Percentiles rank a stretch among this genome's conserved stretches.
Conservation (phyloP, 2,888 invertebrate genomes). For the Isotomurus palustris region DNA sequence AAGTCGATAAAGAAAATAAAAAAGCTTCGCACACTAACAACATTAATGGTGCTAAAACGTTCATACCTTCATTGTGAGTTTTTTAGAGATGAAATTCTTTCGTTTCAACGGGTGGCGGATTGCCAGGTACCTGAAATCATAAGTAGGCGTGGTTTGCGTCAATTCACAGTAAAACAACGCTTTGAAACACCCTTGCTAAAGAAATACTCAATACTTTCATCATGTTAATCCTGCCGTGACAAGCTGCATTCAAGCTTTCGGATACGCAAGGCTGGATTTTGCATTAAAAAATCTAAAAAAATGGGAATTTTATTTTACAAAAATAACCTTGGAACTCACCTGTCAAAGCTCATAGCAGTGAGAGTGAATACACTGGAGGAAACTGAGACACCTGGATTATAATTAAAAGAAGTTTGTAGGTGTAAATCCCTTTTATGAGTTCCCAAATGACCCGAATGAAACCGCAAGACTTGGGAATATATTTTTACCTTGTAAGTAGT, state of each 20-base stretch:
- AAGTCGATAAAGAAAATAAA: too few relatives aligned
- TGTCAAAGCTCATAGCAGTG: constrained; percentile 17
- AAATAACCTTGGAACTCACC: constrained; percentile 1
- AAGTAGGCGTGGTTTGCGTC: too few relatives aligned
- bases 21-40: too few relatives aligned
- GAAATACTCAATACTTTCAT: background rate
- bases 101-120: constrained; percentile 69
- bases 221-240: too few relatives aligned
- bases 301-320: too few relatives aligned
- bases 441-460: too few relatives aligned
- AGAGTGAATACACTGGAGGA: constrained; percentile 13
- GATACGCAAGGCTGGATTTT: too few relatives aligned
- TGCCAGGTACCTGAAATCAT: constrained; percentile 62
- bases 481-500: constrained; percentile 19
- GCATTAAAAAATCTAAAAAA: too few relatives aligned
- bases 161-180: background rate
- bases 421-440: too few relatives aligned
- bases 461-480: too few relatives aligned
- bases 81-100: constrained; percentile 63
- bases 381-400: constrained; percentile 10
- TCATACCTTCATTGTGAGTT: constrained; percentile 56
- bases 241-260: too few relatives aligned
- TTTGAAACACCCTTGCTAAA: background rate
- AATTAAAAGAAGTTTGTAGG: background rate
- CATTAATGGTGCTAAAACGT: too few relatives aligned